phyloP scores from a whole-genome alignment of 2,113 vertebrate species.

The Toxotes jaculatrix region DNA sequence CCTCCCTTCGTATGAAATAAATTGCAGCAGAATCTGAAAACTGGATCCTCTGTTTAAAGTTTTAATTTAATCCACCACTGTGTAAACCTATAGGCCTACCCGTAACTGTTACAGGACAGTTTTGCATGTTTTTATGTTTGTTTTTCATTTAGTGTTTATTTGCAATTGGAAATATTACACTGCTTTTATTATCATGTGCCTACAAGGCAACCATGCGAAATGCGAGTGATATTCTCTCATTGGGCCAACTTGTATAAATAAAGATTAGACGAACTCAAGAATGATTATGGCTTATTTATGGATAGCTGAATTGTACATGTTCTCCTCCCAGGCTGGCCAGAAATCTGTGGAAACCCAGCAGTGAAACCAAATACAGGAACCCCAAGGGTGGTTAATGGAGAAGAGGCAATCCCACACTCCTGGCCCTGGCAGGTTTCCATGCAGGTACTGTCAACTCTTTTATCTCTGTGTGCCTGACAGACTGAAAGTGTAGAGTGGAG shows the following conservation, averaged over 20 bases:
- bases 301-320: neutral
- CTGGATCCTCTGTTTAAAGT: no score
- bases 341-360: slow-evolving; percentile 73
- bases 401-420: slow-evolving; percentile 77
- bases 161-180: neutral
- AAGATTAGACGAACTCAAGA: neutral
- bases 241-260: neutral
- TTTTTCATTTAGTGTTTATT: neutral
- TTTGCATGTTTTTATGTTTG: no score
- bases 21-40: no score
- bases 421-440: slow-evolving; percentile 86
- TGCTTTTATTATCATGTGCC: no score
- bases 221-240: neutral
- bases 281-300: neutral
- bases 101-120: no score
- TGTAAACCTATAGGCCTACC: no score
- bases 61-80: no score
- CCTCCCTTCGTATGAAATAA: neutral
- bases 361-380: slow-evolving; percentile 62
- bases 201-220: no score
- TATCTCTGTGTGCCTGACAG: slow-evolving; percentile 1
- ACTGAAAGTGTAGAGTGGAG: neutral
- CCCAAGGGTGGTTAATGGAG: slow-evolving; percentile 77
- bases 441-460: slow-evolving; percentile 75
- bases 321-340: slow-evolving; percentile 75